Percentiles rank a stretch among this genome's conserved stretches.
Conservation (phyloP, 2,888 invertebrate species). For the Mesoligia furuncula region DNA sequence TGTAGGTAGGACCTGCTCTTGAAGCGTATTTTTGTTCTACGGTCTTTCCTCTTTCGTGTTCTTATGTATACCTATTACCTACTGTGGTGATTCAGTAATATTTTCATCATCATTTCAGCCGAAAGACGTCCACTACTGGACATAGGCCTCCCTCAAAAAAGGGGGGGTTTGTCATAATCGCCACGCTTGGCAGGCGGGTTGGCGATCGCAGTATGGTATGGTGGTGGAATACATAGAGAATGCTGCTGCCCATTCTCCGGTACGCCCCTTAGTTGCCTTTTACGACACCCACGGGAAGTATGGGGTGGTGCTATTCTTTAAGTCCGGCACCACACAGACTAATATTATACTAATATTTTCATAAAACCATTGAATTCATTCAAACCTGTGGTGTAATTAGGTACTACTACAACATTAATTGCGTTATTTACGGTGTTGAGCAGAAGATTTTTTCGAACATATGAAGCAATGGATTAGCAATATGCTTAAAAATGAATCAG, state of each 20-base stretch:
- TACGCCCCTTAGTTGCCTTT: no score
- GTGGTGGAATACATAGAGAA: no score
- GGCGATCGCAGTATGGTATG: no score
- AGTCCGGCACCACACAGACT: no score
- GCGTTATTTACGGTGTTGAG: not conserved
- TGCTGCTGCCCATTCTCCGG: no score
- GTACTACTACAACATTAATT: not conserved
- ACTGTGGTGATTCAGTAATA: not conserved
- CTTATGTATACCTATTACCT: not conserved
- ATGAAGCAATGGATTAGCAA: not conserved
- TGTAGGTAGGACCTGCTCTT: constrained; percentile 15
- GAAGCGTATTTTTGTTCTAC: constrained; percentile 6
- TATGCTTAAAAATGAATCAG: not conserved
- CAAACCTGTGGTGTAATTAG: not conserved
- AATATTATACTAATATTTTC: not conserved
- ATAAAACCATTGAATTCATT: not conserved
- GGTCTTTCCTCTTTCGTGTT: constrained; percentile 25
- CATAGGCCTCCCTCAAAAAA: no score
- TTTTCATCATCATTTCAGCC: no score
- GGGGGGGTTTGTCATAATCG: no score
- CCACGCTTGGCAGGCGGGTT: no score
- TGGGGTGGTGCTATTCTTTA: no score
- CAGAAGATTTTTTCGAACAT: not conserved
- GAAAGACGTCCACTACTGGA: no score
- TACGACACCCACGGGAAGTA: no score